These are phyloP conservation scores for Channallabes apus DNA, from an alignment of 2,797 vertebrate species.

Conservation along the genomic window DNA sequence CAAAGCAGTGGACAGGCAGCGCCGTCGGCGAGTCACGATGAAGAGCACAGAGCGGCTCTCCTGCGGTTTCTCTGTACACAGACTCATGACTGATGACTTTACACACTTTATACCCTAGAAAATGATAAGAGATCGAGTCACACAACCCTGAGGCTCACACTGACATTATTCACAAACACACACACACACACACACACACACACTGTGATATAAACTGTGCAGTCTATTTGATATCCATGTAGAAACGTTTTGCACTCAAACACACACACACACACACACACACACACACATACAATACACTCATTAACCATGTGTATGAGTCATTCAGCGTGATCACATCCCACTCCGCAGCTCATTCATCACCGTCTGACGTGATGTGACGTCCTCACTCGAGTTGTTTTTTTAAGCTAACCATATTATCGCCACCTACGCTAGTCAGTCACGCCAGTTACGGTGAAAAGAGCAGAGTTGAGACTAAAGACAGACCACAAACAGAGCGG, in stretches of 20 bases:
- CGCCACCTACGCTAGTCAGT: constrained; percentile 2
- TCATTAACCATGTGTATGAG: constrained; percentile 9
- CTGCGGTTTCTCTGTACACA: no score
- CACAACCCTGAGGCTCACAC: constrained; percentile 49
- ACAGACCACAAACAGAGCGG: background rate
- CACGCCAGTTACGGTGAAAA: background rate
- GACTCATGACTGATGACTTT: background rate
- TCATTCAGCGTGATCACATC: constrained; percentile 11
- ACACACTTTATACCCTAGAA: constrained; percentile 4
- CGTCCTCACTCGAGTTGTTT: constrained; percentile 8
- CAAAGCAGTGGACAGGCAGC: background rate
- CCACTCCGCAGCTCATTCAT: background rate
- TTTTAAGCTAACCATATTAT: constrained; percentile 15
- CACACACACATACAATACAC: no score
- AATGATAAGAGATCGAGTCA: constrained; percentile 26
- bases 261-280: background rate
- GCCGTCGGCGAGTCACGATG: background rate
- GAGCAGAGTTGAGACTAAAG: background rate
- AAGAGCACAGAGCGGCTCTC: background rate
- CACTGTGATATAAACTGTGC: constrained; percentile 5
- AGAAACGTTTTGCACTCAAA: constrained; percentile 13
- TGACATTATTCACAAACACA: constrained; percentile 60
- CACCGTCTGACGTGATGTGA: background rate
- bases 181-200: constrained; percentile 25
- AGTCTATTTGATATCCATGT: constrained; percentile 22